Conservation (phyloP, 30 jellyfish, hydroid and myxozoan species). For the Aurelia coerulea region DNA sequence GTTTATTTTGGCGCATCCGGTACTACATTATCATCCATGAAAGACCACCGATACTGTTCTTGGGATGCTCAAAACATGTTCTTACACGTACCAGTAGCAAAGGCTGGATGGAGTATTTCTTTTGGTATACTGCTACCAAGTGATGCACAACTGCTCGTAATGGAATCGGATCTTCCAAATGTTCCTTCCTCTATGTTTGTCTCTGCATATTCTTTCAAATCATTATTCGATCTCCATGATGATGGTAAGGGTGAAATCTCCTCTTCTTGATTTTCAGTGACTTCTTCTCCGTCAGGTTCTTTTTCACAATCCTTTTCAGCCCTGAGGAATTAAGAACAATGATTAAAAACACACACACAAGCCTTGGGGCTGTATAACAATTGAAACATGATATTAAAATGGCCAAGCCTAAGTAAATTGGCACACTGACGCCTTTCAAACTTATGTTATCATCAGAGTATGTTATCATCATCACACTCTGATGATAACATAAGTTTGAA, state of each 20-base stretch:
- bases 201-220: constrained; percentile 11
- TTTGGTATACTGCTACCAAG: constrained; percentile 60
- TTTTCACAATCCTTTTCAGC: constrained; percentile 68
- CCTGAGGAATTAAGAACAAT: constrained; percentile 20
- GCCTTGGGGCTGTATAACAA: too few relatives aligned
- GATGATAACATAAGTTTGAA: too few relatives aligned
- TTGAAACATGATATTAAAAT: too few relatives aligned
- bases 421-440: too few relatives aligned
- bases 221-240: constrained; percentile 44
- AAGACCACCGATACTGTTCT: too few relatives aligned
- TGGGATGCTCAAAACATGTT: too few relatives aligned
- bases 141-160: constrained; percentile 12
- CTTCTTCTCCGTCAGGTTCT: constrained; percentile 12
- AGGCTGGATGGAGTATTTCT: constrained; percentile 61
- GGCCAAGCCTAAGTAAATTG: too few relatives aligned
- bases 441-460: too few relatives aligned
- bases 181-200: constrained; percentile 3
- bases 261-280: neutral
- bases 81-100: constrained; percentile 57
- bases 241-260: constrained; percentile 23
- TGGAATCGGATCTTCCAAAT: neutral
- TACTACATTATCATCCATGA: too few relatives aligned
- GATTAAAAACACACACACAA: neutral
- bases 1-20: too few relatives aligned
- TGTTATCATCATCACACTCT: too few relatives aligned